Evolutionary conservation across 2,888 invertebrate species (phyloP), one percentile per base, ranked within the genome.

Genomic region (Rotaria macrura): DNA sequence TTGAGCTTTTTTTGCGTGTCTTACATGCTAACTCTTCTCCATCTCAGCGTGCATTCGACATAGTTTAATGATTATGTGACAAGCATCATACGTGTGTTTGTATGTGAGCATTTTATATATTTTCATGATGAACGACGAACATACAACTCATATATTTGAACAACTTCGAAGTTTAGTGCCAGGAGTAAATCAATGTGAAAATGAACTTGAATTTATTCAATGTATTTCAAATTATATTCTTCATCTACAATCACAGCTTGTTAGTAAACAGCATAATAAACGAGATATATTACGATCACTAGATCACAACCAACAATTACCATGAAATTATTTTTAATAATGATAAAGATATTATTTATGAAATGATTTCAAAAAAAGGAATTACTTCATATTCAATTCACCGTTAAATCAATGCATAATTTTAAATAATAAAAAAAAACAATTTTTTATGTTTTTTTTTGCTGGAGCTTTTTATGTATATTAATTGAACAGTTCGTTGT

Each of bases 41-140:
- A 65, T 65, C 65, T 65, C 65, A 65, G 34, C 65, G 65, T 65
- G 65, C 65, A 29, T 65, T 65, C 65, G 65, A 65, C 65, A 65
- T 65, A 65, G 65, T 65, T 65, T 65, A 34, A 65, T 34, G 65
- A 65, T 65, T 65, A 65, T 65, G 65, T 65, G 65, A 65, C 65
- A 65, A 65, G 34, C 65, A 65, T 65, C 34, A 10, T 29, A 34
- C 65, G 65, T 34, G 17, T 49, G 4, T 49, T 4, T 49, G 14
- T 49, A 49, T 49, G 17, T 49, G 29, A 34, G 14, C 10, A 34
- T 65, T 65, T 17, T 57, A 29, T 34, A 17, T 34, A 10, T 65
- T 65, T 65, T 17, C 29, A 65, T 65, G 5, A 65, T 65, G 65
- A 65, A 65, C 65, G 65, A 65, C 65, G 65, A 65, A 14, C 65